Conservation (phyloP, 2,113 vertebrate genomes). For the Atlantisia rogersi region DNA sequence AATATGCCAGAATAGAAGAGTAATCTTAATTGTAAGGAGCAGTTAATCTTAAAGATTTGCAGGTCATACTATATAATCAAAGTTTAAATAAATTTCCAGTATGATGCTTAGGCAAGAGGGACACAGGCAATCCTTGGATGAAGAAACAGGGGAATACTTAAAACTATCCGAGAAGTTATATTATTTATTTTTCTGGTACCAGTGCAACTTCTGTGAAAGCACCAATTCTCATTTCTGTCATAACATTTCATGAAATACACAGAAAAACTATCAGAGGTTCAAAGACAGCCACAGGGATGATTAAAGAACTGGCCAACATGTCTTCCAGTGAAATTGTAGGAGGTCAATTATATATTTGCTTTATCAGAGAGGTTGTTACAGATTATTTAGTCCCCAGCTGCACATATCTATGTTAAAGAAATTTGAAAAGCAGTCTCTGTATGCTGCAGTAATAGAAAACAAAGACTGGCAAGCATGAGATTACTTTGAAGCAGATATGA, state of each 20-base stretch:
- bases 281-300: neutral
- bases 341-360: neutral
- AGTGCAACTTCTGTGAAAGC: neutral
- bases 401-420: neutral
- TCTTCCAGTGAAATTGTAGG: neutral
- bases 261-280: neutral
- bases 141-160: neutral
- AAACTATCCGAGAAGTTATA: neutral
- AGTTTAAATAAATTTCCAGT: neutral
- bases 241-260: neutral
- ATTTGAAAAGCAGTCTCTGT: neutral
- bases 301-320: neutral
- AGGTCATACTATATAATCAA: neutral
- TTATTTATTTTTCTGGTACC: neutral
- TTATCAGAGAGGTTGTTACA: neutral
- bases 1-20: neutral
- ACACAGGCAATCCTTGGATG: neutral
- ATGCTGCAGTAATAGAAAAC: neutral
- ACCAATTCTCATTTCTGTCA: slow-evolving; percentile 7
- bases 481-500: neutral
- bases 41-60: neutral
- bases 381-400: neutral
- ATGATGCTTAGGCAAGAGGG: neutral
- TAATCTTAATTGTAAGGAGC: neutral
- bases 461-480: neutral